These are phyloP conservation scores for Micrasema minimum DNA, from an alignment of 1,140 invertebrate species.

Conservation along the genomic window DNA sequence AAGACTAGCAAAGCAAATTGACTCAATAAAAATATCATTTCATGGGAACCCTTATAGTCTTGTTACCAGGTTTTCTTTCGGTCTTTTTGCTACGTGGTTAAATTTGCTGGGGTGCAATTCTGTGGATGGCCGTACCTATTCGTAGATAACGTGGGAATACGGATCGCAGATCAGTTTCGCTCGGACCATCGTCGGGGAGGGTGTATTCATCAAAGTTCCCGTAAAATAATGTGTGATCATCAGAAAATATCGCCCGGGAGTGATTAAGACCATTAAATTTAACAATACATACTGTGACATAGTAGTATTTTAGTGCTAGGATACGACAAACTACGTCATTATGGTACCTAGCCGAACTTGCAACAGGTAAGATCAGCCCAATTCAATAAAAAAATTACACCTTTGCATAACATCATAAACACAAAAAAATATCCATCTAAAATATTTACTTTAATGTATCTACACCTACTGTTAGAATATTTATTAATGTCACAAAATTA, in stretches of 20 bases:
- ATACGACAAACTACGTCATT: neutral
- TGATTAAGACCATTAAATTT: neutral
- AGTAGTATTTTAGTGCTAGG: neutral
- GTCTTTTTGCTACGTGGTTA: neutral
- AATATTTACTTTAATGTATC: too few species aligned
- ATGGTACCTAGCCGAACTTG: neutral
- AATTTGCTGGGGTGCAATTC: neutral
- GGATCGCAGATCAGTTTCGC: slow-evolving; percentile 18
- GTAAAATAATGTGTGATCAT: slow-evolving; percentile 33
- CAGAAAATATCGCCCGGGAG: slow-evolving; percentile 21
- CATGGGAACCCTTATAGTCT: too few species aligned
- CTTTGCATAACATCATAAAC: too few species aligned
- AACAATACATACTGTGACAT: neutral
- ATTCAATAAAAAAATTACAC: neutral
- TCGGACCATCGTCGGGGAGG: slow-evolving; percentile 22
- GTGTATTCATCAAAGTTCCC: slow-evolving; percentile 11
- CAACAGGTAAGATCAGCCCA: slow-evolving; percentile 11
- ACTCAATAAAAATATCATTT: too few species aligned
- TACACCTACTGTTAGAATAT: too few species aligned
- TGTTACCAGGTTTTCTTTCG: neutral
- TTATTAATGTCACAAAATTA: too few species aligned
- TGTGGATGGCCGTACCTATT: slow-evolving; percentile 15
- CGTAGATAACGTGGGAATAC: slow-evolving; percentile 34
- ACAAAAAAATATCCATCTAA: too few species aligned
- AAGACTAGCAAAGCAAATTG: too few species aligned